Base-by-base conservation (phyloP, 1,140 invertebrate genomes). In the Tetranychus urticae region DNA sequence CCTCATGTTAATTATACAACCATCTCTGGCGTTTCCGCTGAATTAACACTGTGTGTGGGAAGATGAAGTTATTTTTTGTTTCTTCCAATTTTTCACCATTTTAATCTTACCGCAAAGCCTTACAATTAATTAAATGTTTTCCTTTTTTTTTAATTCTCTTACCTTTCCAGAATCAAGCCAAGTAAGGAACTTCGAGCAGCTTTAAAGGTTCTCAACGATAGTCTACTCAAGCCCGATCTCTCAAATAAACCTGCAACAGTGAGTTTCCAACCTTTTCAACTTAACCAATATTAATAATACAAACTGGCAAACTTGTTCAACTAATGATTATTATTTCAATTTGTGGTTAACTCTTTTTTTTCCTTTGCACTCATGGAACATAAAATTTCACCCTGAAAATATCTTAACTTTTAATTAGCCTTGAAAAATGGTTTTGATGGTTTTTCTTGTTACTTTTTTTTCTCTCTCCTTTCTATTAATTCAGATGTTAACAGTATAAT, bases 141-240 rank as follows among this genome's bases (percentile, higher is more conserved):
- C 39, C 39, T 10, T 42, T 42, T 52, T 52, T 52, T 12, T 23
- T 23, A 31, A n/a, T 33, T 52, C 13, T 31, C 31, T 52, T 33
- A 8, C 7, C 31, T 47, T 47, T 14, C 8, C 50, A 52, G 80
- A 71, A 74, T 74, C 39, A 72, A 76, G 64, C 78, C 82, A 47
- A 77, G 76, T 61, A 80, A 80, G 68, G 84, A 86, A 69, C 80
- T 87, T 77, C 77, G 78, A 69, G 81, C 79, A 35, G 84, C 85
- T 1, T 75, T 86, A 66, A 86, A 86, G 72, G 81, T 84, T 31
- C 73, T 88, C 1, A 85, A 86, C 64, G 84, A 88, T 72, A 82
- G 80, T 59, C 71, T 86, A 54, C 73, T 78, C 56, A 81, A 82
- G 69, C 78, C 76, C 34, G 62, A 68, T 60, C 61, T 34, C 10